Conservation (phyloP, 2,797 vertebrate species). For the Lepilemur septentrionalis region DNA sequence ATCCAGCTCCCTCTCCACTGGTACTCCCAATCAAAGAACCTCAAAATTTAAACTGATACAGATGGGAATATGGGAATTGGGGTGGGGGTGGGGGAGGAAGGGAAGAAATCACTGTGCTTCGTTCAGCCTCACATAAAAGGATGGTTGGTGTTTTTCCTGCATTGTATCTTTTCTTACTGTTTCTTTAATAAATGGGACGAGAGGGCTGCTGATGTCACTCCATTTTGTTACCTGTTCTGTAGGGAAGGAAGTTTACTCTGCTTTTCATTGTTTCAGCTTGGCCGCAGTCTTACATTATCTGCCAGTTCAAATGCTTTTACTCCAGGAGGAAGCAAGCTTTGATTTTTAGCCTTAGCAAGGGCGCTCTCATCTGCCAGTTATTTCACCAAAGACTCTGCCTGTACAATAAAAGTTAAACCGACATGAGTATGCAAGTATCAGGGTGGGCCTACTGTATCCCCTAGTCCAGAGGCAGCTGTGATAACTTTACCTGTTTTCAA, state of each 20-base stretch:
- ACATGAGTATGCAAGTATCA: not conserved
- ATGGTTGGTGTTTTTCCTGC: slow-evolving; percentile 72
- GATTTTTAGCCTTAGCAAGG: not conserved
- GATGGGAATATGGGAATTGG: slow-evolving; percentile 36
- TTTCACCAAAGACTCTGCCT: not conserved
- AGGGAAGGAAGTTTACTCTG: not conserved
- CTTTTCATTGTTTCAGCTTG: slow-evolving; percentile 22
- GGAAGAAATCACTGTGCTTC: slow-evolving; percentile 77
- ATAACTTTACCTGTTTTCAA: not conserved
- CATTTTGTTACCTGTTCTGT: slow-evolving; percentile 35
- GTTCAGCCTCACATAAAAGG: slow-evolving; percentile 67
- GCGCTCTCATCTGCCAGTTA: not conserved
- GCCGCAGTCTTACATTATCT: not conserved
- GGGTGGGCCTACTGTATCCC: not conserved
- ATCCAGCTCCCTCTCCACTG: slow-evolving; percentile 61
- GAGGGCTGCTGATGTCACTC: slow-evolving; percentile 47
- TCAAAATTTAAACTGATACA: slow-evolving; percentile 68
- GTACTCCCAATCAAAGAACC: slow-evolving; percentile 77
- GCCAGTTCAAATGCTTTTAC: not conserved
- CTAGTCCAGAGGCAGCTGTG: not conserved
- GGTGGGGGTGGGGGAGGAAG: slow-evolving; percentile 50
- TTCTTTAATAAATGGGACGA: slow-evolving; percentile 81
- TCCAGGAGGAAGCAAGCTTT: slow-evolving; percentile 1
- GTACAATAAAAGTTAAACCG: not conserved
- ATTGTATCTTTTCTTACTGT: slow-evolving; percentile 79